Conservation (phyloP, 2,797 vertebrate genomes). For the Chiroxiphia lanceolata region DNA sequence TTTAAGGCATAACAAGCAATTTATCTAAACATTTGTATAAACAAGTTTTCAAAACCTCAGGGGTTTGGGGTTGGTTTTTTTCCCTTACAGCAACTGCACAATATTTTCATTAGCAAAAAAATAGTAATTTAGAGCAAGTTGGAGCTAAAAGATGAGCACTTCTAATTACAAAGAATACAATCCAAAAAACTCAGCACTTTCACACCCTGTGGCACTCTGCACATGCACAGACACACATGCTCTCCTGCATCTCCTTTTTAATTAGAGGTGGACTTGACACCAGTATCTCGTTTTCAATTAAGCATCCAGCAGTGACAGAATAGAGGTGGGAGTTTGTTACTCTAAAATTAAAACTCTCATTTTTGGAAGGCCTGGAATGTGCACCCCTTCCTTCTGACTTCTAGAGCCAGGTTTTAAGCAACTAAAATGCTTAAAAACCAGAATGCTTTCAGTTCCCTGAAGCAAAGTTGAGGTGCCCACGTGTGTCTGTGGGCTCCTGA, state of each 20-base stretch:
- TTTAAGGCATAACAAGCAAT: background rate
- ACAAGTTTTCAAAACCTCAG: background rate
- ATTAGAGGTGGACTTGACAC: no score
- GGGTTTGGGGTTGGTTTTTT: background rate
- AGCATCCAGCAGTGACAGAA: background rate
- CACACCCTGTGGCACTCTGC: no score
- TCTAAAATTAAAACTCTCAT: background rate
- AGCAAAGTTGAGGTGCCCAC: fast-evolving
- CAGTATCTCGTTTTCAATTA: background rate
- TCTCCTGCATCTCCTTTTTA: no score
- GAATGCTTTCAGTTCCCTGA: background rate
- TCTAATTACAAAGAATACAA: fast-evolving
- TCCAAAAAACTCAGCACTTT: no score
- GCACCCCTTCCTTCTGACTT: background rate
- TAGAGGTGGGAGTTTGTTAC: background rate
- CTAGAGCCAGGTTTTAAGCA: background rate
- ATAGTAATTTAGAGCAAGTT: background rate
- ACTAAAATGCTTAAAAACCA: background rate
- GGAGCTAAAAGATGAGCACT: background rate
- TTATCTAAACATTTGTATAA: background rate
- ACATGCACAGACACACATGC: fast-evolving
- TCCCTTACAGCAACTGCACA: background rate
- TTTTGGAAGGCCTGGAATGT: background rate
- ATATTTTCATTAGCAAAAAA: background rate
- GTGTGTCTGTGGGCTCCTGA: fast-evolving